A percentile compares a stretch with the other conserved stretches of the same genome.
These are phyloP conservation scores for Tachypleus tridentatus DNA, from an alignment of 1,140 invertebrate species.

Conservation along the genomic window DNA sequence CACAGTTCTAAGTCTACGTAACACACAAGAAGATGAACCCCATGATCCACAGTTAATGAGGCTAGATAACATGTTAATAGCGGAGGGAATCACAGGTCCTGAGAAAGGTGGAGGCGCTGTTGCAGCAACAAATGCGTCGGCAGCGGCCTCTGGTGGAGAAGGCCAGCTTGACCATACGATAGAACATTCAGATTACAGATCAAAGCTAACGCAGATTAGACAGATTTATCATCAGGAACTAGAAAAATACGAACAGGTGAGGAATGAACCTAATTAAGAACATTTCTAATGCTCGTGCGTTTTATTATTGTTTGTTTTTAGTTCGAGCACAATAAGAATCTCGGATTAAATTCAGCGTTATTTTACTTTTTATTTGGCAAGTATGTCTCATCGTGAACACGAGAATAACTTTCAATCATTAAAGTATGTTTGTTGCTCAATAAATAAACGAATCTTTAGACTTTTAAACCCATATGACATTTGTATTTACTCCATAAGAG, in stretches of 20 bases:
- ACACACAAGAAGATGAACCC: slow-evolving; percentile 96
- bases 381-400: too few relatives aligned
- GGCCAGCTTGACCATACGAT: slow-evolving; percentile 77
- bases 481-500: too few relatives aligned
- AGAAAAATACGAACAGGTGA: slow-evolving; percentile 94
- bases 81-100: slow-evolving; percentile 95
- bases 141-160: slow-evolving; percentile 62
- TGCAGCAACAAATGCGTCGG: slow-evolving; percentile 77
- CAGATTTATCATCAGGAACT: slow-evolving; percentile 98
- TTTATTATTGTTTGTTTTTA: too few relatives aligned
- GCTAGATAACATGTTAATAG: slow-evolving; percentile 98
- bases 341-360: too few relatives aligned
- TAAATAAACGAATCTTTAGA: too few relatives aligned
- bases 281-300: too few relatives aligned
- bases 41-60: slow-evolving; percentile 98
- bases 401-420: too few relatives aligned
- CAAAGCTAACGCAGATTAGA: slow-evolving; percentile 96
- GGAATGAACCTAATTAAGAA: too few relatives aligned
- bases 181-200: slow-evolving; percentile 98
- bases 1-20: slow-evolving; percentile 83
- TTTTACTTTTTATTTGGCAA: too few relatives aligned
- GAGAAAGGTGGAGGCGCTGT: slow-evolving; percentile 90
- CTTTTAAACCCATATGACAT: too few relatives aligned
- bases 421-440: too few relatives aligned
- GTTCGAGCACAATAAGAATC: too few relatives aligned